Conservation (phyloP, 1,140 invertebrate genomes). For the Epicauta chinensis region DNA sequence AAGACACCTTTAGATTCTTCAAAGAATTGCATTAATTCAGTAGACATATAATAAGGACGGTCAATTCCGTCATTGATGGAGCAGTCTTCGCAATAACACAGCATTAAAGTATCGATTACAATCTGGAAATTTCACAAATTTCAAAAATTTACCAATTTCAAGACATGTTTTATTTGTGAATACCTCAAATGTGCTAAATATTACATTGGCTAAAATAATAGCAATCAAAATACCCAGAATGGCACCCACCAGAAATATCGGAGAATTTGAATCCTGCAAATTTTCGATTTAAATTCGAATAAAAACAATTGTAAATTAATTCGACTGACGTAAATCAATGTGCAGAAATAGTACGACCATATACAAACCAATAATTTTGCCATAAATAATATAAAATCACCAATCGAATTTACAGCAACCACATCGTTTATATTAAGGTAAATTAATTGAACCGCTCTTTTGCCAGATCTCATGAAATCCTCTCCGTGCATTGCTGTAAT, state of each 20-base stretch:
- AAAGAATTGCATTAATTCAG: conserved; percentile 65
- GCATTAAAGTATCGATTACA: conserved; percentile 73
- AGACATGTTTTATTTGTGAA: background rate
- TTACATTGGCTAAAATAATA: background rate
- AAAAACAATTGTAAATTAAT: background rate
- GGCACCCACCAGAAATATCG: background rate
- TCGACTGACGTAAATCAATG: background rate
- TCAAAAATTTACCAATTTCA: background rate
- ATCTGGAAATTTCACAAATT: conserved; percentile 53
- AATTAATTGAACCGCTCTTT: conserved; percentile 1
- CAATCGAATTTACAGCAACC: conserved; percentile 3
- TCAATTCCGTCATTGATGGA: conserved; percentile 66
- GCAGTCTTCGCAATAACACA: conserved; percentile 79
- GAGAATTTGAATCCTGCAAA: no score
- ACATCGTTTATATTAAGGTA: background rate
- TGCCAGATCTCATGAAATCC: conserved; percentile 48
- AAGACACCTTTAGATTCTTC: conserved; percentile 50
- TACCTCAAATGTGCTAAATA: conserved; percentile 9
- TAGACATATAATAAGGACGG: conserved; percentile 69
- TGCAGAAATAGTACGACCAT: conserved; percentile 2
- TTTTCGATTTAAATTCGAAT: background rate
- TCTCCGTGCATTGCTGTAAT: conserved; percentile 61
- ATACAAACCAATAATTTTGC: background rate
- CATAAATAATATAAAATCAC: conserved; percentile 8
- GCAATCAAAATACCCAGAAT: background rate